Percentiles rank a stretch among this genome's conserved stretches.
Evolutionary conservation across 2,113 vertebrate genomes (phyloP).

Genomic region (Eidolon helvum): DNA sequence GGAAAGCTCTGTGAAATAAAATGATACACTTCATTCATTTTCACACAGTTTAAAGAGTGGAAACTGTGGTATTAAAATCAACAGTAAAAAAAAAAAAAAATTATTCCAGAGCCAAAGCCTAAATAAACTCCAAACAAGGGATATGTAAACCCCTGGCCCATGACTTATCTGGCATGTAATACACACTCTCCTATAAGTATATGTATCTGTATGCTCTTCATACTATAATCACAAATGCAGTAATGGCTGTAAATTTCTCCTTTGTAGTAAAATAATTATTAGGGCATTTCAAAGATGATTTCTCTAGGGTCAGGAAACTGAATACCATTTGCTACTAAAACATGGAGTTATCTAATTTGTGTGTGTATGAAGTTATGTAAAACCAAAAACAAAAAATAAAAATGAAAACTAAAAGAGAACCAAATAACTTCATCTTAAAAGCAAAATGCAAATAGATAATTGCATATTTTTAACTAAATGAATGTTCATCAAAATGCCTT

Average conservation of each 20-base stretch:
- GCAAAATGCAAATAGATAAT: not conserved
- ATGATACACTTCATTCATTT: not conserved
- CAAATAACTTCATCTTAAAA: constrained; percentile 22
- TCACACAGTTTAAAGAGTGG: not conserved
- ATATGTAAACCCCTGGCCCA: not conserved
- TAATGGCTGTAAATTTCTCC: not conserved
- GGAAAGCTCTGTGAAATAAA: constrained; percentile 1
- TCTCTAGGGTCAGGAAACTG: not conserved
- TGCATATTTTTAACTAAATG: not conserved
- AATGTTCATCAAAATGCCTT: not conserved
- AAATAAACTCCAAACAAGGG: not conserved
- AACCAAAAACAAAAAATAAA: not conserved
- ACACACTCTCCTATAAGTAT: not conserved
- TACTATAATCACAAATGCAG: not conserved
- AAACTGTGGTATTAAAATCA: not conserved
- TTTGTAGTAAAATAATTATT: constrained; percentile 17
- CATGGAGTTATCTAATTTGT: not conserved
- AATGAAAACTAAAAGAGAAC: not conserved
- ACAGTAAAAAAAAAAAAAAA: not conserved
- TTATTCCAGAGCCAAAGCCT: not conserved
- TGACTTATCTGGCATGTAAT: not conserved
- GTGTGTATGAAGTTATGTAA: not conserved
- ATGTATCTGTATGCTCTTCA: not conserved
- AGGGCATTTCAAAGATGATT: not conserved
- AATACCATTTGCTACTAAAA: not conserved